A percentile compares a stretch with the other conserved stretches of the same genome.
These are phyloP conservation scores for Ceyx margarethae DNA, from an alignment of 2,113 vertebrate species.

Conservation along the genomic window DNA sequence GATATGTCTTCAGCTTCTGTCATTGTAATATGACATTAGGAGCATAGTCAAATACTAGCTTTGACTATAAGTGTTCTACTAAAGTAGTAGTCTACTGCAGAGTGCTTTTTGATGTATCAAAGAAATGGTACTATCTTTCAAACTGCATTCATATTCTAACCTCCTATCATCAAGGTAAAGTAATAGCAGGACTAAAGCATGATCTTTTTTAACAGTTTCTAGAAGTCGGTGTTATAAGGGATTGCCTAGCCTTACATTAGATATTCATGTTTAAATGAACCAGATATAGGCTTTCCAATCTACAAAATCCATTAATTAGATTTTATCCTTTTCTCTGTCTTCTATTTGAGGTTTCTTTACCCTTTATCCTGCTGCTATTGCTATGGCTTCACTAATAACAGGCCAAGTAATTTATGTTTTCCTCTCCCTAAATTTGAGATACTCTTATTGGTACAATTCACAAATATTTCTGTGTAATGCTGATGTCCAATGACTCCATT, in stretches of 20 bases:
- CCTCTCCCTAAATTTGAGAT: background rate
- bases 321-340: constrained; percentile 29
- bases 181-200: constrained; percentile 29
- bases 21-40: constrained; percentile 57
- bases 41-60: constrained; percentile 46
- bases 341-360: constrained; percentile 27
- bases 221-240: constrained; percentile 5
- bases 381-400: constrained; percentile 28
- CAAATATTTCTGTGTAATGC: background rate
- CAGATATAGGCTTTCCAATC: background rate
- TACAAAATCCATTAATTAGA: constrained; percentile 62
- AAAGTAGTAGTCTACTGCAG: constrained; percentile 40
- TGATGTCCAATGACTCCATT: background rate
- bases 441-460: background rate
- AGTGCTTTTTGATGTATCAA: constrained; percentile 65
- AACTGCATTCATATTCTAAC: constrained; percentile 35
- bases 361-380: constrained; percentile 12
- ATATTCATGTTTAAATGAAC: constrained; percentile 28
- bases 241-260: background rate
- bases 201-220: constrained; percentile 24
- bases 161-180: constrained; percentile 46
- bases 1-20: constrained; percentile 45
- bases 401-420: background rate
- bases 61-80: constrained; percentile 54
- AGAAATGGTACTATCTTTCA: constrained; percentile 61